Evolutionary conservation across 2,797 vertebrate genomes (phyloP).

Genomic region (Thamnophis elegans): DNA sequence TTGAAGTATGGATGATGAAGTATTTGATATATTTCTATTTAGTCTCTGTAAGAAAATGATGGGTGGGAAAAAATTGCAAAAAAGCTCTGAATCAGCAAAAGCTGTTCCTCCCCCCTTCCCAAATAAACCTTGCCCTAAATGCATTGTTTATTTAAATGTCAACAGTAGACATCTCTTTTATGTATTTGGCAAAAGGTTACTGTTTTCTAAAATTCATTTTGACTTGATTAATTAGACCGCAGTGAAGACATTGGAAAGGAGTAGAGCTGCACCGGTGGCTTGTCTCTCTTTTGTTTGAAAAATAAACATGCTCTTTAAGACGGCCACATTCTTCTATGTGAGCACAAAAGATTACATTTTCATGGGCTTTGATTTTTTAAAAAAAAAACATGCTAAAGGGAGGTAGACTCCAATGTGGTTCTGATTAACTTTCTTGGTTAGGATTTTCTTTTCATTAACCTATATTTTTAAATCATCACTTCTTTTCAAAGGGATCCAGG

Average conservation of each 20-base stretch:
- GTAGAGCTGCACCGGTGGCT: constrained; percentile 58
- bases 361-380: constrained; percentile 38
- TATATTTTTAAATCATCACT: not conserved
- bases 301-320: constrained; percentile 68
- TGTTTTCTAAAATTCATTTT: constrained; percentile 54
- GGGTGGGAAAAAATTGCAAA: constrained; percentile 42
- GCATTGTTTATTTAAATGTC: constrained; percentile 64
- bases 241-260: constrained; percentile 61
- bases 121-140: constrained; percentile 49
- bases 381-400: not conserved
- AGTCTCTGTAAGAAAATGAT: constrained; percentile 33
- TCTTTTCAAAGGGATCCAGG: constrained; percentile 18
- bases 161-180: constrained; percentile 65
- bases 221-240: constrained; percentile 71
- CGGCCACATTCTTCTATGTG: constrained; percentile 57
- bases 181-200: constrained; percentile 64
- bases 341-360: constrained; percentile 63
- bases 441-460: constrained; percentile 16
- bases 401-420: constrained; percentile 33
- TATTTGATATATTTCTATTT: constrained; percentile 38
- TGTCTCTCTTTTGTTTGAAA: constrained; percentile 67
- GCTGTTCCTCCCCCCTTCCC: constrained; percentile 10
- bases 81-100: constrained; percentile 29
- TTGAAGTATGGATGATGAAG: not conserved
- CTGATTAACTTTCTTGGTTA: constrained; percentile 38